Base-by-base conservation (phyloP, 2,888 invertebrate genomes). In the Tipula vernalis region DNA sequence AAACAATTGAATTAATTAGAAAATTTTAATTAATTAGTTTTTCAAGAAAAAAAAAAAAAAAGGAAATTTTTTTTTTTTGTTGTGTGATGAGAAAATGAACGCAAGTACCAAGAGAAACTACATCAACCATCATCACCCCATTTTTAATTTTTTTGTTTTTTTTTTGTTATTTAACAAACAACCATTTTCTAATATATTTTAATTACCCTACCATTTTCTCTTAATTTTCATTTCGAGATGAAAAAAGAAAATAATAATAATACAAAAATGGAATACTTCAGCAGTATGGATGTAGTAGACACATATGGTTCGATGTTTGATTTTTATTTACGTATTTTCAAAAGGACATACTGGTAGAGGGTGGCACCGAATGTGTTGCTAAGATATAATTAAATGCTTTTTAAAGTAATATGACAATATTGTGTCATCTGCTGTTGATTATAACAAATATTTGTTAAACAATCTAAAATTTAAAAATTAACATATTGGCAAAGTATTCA, bases 21-120 rank as follows among this genome's bases (percentile, higher is more conserved):
- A 84, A 84, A 84, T 84, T 84, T 84, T 84, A 84, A 84, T 84
- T 84, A 84, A 84, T 84, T 84, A 84, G 84, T 84, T 84, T 84
- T 84, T 39, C 39, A 84, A 84, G 41, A 84, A 84, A 84, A 84
- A 84, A 15, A 15, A 3, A 57, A 71, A 83, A 41, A 84, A 84
- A 84, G 15, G 41, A 39, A 83, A 39, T 6, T 84, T 84, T 71
- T 71, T 71, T 0, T 28, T 28, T 28, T n/a, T n/a, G n/a, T n/a
- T 28, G 28, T 71, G 71, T 71, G 71, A 71, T 71, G 71, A 71
- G 71, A 71, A 71, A 71, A 71, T 28, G 71, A 71, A 71, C 71
- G 71, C 71, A 71, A 71, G 71, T 28, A 71, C 71, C 71, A 71
- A 71, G 71, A 71, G 71, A 71, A 71, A 71, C 71, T 71, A 71